A percentile compares a stretch with the other conserved stretches of the same genome.
Evolutionary conservation across 2,888 invertebrate genomes (phyloP).

Genomic region (Odontocerum albicorne): DNA sequence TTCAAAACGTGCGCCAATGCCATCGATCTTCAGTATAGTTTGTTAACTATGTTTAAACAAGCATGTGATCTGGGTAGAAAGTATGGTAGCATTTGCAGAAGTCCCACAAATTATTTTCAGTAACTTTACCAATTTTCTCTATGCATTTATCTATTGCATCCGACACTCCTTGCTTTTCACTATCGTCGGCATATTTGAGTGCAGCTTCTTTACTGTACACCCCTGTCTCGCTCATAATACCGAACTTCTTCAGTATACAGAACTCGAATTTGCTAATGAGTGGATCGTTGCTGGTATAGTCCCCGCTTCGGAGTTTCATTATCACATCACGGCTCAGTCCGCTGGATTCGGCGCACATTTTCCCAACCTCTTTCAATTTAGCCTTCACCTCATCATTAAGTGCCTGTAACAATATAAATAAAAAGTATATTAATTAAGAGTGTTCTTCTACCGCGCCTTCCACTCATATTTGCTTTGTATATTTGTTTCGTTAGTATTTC

Average conservation of each 20-base stretch:
- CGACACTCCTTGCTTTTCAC: not conserved
- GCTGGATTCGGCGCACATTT: not conserved
- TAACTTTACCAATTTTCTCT: not conserved
- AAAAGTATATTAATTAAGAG: no score
- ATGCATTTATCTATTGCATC: not conserved
- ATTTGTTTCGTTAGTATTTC: no score
- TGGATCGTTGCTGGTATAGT: not conserved
- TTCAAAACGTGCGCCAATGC: no score
- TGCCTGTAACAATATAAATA: no score
- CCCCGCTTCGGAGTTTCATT: not conserved
- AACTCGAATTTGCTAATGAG: not conserved
- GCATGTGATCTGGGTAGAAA: not conserved
- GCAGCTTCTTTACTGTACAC: not conserved
- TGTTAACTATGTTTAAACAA: not conserved
- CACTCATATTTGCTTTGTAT: no score
- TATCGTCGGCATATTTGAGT: not conserved
- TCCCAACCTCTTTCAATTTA: not conserved
- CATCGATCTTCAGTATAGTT: no score
- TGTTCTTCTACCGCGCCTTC: no score
- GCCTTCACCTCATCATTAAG: not conserved
- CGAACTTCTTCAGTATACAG: not conserved
- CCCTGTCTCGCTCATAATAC: not conserved
- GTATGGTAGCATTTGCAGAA: constrained; percentile 6
- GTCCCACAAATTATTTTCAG: not conserved
- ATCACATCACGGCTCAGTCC: not conserved